Evolutionary conservation across 2,113 vertebrate species (phyloP).

Genomic region (Rhinichthys klamathensis): DNA sequence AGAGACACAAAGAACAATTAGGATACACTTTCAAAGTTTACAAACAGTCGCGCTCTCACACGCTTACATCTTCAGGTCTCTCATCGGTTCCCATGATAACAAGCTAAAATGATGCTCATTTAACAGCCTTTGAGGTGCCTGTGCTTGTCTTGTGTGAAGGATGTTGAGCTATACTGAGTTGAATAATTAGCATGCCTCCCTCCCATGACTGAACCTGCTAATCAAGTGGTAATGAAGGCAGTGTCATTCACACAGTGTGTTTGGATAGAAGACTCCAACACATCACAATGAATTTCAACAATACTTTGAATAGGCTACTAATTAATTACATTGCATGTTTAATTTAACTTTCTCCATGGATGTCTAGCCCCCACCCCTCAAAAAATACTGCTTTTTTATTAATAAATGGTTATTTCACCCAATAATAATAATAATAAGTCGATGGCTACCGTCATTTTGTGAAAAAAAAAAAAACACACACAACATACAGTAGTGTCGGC

Average conservation of each 20-base stretch:
- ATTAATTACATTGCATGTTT: slow-evolving; percentile 13
- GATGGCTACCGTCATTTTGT: too few relatives aligned
- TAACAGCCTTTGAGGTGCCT: not conserved
- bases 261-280: slow-evolving; percentile 3
- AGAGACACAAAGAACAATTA: not conserved
- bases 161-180: not conserved
- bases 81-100: not conserved
- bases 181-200: not conserved
- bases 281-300: slow-evolving; percentile 5
- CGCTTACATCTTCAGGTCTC: not conserved
- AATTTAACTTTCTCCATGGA: not conserved
- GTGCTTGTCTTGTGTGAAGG: not conserved
- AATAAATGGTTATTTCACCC: not conserved
- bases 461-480: too few relatives aligned
- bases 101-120: slow-evolving; percentile 23
- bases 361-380: not conserved
- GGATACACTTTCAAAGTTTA: slow-evolving; percentile 1
- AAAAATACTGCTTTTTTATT: not conserved
- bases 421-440: too few relatives aligned
- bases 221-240: slow-evolving; percentile 48
- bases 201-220: slow-evolving; percentile 30
- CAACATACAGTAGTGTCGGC: too few relatives aligned
- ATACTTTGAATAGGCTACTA: not conserved
- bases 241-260: slow-evolving; percentile 17
- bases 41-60: not conserved